phyloP scores from a whole-genome alignment of 2,888 invertebrate species.

The Notodonta dromedarius region DNA sequence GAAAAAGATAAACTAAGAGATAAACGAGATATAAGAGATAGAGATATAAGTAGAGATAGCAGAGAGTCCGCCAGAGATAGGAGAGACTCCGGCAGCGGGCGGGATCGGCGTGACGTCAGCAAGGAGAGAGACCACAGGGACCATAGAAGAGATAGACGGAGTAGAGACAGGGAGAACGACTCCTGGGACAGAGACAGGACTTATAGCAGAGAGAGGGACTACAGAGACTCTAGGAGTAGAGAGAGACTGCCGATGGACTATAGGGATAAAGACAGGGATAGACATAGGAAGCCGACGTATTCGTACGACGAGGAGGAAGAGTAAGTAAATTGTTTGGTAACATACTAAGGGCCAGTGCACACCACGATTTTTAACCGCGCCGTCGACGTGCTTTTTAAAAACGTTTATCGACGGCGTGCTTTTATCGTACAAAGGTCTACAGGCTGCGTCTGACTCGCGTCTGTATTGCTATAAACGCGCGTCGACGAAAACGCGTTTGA shows the following conservation, averaged over 20 bases:
- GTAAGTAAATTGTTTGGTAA: conserved; percentile 67
- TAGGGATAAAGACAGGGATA: conserved; percentile 74
- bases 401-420: too few species aligned
- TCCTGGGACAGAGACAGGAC: conserved; percentile 74
- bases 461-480: too few species aligned
- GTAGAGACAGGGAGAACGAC: conserved; percentile 71
- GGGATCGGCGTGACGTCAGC: conserved; percentile 71
- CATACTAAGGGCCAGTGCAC: too few species aligned
- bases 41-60: conserved; percentile 70
- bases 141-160: conserved; percentile 58
- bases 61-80: conserved; percentile 68
- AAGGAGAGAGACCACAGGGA: conserved; percentile 66
- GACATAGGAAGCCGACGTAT: conserved; percentile 85
- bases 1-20: conserved; percentile 75
- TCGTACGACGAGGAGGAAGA: conserved; percentile 90
- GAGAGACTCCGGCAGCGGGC: conserved; percentile 73
- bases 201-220: conserved; percentile 74
- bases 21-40: conserved; percentile 69
- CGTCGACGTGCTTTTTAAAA: too few species aligned
- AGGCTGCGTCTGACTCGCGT: too few species aligned
- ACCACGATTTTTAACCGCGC: too few species aligned
- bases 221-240: conserved; percentile 72
- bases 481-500: too few species aligned
- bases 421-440: too few species aligned
- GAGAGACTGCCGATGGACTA: conserved; percentile 79